Conservation (phyloP, 1,140 invertebrate genomes). For the Telenomus remus region DNA sequence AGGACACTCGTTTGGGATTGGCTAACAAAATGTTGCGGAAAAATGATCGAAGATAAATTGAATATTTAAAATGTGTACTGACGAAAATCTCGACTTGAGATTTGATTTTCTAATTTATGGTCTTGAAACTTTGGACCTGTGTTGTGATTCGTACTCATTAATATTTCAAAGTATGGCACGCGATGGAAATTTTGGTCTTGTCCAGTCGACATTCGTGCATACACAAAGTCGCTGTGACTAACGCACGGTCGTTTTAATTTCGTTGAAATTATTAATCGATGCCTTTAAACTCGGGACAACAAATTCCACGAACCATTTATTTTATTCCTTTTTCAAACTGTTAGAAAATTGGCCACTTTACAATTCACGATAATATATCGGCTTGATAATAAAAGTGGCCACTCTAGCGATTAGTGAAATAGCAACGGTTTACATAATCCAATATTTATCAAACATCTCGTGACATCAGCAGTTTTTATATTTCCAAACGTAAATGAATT, state of each 20-base stretch:
- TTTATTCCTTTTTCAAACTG: not conserved
- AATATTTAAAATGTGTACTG: too few relatives aligned
- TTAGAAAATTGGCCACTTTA: constrained; percentile 14
- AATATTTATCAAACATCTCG: constrained; percentile 37
- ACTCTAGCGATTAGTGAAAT: constrained; percentile 12
- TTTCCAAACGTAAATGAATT: not conserved
- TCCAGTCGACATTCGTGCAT: too few relatives aligned
- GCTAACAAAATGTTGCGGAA: constrained; percentile 2
- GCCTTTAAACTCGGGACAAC: not conserved
- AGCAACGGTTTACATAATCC: constrained; percentile 26
- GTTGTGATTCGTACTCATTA: too few relatives aligned
- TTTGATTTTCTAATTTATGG: too few relatives aligned
- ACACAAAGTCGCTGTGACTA: too few relatives aligned
- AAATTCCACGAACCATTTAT: not conserved
- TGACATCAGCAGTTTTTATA: constrained; percentile 43
- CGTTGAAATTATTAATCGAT: too few relatives aligned
- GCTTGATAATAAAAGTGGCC: constrained; percentile 13
- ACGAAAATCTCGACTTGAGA: too few relatives aligned
- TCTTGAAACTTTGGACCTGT: too few relatives aligned
- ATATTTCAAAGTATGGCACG: too few relatives aligned
- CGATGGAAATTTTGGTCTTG: too few relatives aligned
- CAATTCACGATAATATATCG: constrained; percentile 9
- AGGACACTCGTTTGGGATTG: constrained; percentile 5
- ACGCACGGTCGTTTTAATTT: too few relatives aligned
- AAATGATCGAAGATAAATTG: too few relatives aligned